Percentiles rank a stretch among this genome's conserved stretches.
phyloP scores from a whole-genome alignment of 2,888 invertebrate species.

The Patella pellucida region DNA sequence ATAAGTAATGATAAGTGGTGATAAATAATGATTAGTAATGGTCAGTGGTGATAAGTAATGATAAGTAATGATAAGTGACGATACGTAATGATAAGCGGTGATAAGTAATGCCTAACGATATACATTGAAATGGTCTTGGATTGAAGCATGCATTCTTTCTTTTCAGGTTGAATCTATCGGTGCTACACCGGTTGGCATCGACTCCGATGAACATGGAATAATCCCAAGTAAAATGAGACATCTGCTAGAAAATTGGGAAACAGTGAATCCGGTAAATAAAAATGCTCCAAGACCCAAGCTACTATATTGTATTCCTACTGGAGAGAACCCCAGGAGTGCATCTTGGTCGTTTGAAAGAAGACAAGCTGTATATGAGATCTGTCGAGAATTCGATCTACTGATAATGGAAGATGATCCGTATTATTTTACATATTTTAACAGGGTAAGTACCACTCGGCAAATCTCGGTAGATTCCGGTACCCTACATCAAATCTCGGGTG shows the following conservation, averaged over 20 bases:
- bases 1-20: too few species aligned
- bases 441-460: neutral
- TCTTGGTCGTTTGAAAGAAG: neutral
- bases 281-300: neutral
- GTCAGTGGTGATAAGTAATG: too few species aligned
- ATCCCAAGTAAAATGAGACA: neutral
- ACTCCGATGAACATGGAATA: neutral
- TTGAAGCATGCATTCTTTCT: too few species aligned
- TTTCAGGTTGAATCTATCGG: neutral
- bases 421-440: neutral
- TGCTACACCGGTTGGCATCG: neutral
- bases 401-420: neutral
- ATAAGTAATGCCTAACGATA: too few species aligned
- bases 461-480: too few species aligned
- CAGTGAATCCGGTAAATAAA: neutral
- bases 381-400: neutral
- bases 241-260: neutral
- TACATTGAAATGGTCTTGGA: too few species aligned
- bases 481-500: too few species aligned
- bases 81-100: too few species aligned
- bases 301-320: neutral
- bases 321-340: neutral
- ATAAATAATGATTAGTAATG: too few species aligned
- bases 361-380: neutral
- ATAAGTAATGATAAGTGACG: too few species aligned